Base-by-base conservation (phyloP, 92 coral and sea anemone genomes). In the Metridium senile region DNA sequence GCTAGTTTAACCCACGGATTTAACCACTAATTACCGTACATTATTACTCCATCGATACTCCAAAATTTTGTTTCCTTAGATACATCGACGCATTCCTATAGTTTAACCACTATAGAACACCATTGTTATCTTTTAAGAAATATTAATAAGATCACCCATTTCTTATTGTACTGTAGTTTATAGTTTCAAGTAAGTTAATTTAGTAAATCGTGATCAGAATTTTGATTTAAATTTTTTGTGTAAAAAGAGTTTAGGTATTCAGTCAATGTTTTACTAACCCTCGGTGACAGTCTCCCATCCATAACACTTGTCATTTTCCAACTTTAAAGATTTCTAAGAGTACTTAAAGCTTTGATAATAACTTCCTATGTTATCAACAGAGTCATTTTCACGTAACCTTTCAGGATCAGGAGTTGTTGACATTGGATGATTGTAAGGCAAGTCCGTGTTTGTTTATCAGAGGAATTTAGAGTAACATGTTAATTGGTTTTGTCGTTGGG, bases 361-460 rank as follows among this genome's bases (percentile, higher is more conserved):
- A n/a, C n/a, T 73, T 57, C 57, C 39, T 13, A 1, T 26, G 68
- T 58, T 73, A 73, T 73, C 78, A 73, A 73, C 78, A 58, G 78
- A 73, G 78, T 73, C 54, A 73, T 73, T 73, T 73, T 8, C 31
- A 57, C 33, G 54, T n/a, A n/a, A 31, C 20, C 33, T 46, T 58
- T 73, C 31, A 73, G 54, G 78, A 57, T 61, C 31, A 26, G 45
- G 34, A 22, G 18, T 9, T 73, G 29, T 73, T 73, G 51, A 73
- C 78, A 73, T 25, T n/a, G 46, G 25, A 31, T 7, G 11, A 33
- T 73, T 73, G 78, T 73, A 31, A 2, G 58, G 33, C 57, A 43
- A 58, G 16, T 33, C 26, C 57, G 32, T 73, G 56, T 73, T 73
- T 73, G 39, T 73, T 58, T 52, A 39, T 39, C 13, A 43, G 23